These are phyloP conservation scores for Lycaena phlaeas DNA, from an alignment of 2,888 invertebrate genomes.

Conservation along the genomic window DNA sequence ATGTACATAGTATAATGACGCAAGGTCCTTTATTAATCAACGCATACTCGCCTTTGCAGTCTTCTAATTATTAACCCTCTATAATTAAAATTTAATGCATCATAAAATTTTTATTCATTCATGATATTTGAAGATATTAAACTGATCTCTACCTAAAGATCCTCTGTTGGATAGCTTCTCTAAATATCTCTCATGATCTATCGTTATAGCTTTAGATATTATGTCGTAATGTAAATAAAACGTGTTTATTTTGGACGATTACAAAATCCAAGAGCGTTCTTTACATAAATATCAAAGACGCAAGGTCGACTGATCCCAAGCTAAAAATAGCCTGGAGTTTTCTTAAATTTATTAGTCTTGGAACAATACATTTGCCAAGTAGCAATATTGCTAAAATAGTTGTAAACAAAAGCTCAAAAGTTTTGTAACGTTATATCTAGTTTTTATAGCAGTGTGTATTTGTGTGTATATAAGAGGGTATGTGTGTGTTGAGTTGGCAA, in stretches of 20 bases:
- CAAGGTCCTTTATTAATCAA: no score
- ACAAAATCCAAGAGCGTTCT: constrained; percentile 51
- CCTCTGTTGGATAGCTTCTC: no score
- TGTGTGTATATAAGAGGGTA: no score
- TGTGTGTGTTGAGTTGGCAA: constrained; percentile 49
- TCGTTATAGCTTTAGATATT: no score
- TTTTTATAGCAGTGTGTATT: constrained; percentile 30
- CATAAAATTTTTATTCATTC: no score
- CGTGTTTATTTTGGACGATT: constrained; percentile 66
- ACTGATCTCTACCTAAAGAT: no score
- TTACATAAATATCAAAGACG: constrained; percentile 53
- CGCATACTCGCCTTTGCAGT: no score
- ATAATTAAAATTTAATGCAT: no score
- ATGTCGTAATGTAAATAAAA: constrained; percentile 69
- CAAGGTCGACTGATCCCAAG: constrained; percentile 61
- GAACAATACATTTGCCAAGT: constrained; percentile 10
- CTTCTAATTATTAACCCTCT: no score
- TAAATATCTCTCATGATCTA: no score
- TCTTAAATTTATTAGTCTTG: constrained; percentile 33
- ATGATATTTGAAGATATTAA: no score
- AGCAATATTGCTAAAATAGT: background rate
- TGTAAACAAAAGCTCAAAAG: constrained; percentile 3
- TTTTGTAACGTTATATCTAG: constrained; percentile 8
- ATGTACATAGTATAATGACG: no score
- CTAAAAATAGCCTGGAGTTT: constrained; percentile 48